Percentiles rank a stretch among this genome's conserved stretches.
These are phyloP conservation scores for Odontomyia ornata DNA, from an alignment of 2,888 invertebrate species.

Conservation along the genomic window DNA sequence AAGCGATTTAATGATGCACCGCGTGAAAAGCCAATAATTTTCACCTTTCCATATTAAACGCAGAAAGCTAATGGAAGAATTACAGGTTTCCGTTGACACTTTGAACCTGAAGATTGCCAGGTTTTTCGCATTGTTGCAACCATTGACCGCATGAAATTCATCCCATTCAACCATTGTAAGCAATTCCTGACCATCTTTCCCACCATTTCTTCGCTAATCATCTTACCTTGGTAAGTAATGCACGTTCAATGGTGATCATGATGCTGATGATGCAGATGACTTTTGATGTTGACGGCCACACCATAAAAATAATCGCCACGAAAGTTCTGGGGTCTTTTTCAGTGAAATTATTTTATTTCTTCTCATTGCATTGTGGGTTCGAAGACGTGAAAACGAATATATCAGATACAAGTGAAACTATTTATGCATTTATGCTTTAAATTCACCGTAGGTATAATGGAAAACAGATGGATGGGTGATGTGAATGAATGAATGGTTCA, in stretches of 20 bases:
- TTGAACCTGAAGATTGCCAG: conserved; percentile 6
- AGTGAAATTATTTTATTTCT: conserved; percentile 24
- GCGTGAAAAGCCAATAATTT: conserved; percentile 1
- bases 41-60: conserved; percentile 4
- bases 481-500: neutral
- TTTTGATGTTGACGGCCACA: conserved; percentile 22
- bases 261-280: neutral
- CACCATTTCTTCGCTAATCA: neutral
- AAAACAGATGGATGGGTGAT: neutral
- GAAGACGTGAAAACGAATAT: neutral
- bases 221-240: neutral
- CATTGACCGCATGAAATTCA: neutral
- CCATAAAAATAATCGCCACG: conserved; percentile 17
- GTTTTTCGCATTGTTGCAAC: neutral
- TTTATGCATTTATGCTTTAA: neutral
- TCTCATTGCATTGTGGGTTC: neutral
- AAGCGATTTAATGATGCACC: neutral
- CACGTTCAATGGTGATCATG: neutral
- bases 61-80: conserved; percentile 14
- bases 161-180: neutral
- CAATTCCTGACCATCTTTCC: conserved; percentile 24
- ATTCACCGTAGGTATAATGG: neutral
- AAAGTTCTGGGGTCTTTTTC: conserved; percentile 18
- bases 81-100: conserved; percentile 31
- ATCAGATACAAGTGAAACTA: conserved; percentile 19